Base-by-base conservation (phyloP, 2,113 vertebrate genomes). In the Zosterops japonicus region DNA sequence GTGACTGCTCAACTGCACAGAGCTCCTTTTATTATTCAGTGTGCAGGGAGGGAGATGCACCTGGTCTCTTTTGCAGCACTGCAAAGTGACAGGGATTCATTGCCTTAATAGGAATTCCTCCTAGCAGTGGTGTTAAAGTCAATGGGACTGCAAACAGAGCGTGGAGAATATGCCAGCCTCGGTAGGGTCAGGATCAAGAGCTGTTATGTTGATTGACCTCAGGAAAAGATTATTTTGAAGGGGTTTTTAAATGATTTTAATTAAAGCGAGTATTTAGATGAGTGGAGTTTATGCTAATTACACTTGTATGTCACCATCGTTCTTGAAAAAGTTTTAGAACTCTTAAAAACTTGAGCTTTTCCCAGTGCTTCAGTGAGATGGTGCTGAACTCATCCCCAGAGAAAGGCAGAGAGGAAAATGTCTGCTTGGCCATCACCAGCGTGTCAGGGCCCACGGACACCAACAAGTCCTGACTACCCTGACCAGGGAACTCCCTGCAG, bases 171-270 rank as follows among this genome's bases (percentile, higher is more conserved):
- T 24, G 35, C 47, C 86, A 87, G 63, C 10, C 82, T 94, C 2
- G 0, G 42, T 72, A 71, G 82, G 75, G 94, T 93, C 79, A 90
- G 71, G 68, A 69, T 91, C 82, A 94, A 94, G 94, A 94, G 92
- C 68, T 92, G 88, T 94, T 95, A 77, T 44, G 56, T 18, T 95
- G 90, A 88, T 92, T 94, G 92, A 95, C 93, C 94, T 94, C 79
- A 91, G 85, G 84, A 87, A 95, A 90, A 95, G 61, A 94, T 36
- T 74, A 77, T 83, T 77, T 91, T 90, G 82, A 95, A 94, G 89
- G 59, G 36, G 12, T 85, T 90, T 94, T 47, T 1, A 78, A 92
- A 87, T 82, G 1, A 81, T 78, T 92, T 94, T 94, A 94, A 94
- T 96, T 93, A 92, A 92, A 90, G 87, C 8, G 2, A 53, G 33